A percentile compares a stretch with the other conserved stretches of the same genome.
phyloP scores from a whole-genome alignment of 2,888 invertebrate species.

The Holacanthella duospinosa region DNA sequence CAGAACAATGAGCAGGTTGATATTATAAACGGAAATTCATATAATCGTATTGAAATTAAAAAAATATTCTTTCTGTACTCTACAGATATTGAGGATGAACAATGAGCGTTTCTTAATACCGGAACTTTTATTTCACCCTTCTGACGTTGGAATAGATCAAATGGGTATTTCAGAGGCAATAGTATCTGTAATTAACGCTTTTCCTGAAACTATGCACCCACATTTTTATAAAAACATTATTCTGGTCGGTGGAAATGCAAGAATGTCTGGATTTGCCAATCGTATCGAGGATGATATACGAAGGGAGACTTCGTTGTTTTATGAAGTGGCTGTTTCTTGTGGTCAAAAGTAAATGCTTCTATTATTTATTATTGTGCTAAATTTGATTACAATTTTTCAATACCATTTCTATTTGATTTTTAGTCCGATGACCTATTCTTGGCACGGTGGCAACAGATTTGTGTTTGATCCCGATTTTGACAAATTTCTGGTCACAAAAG shows the following conservation, averaged over 20 bases:
- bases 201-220: conserved; percentile 62
- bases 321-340: conserved; percentile 59
- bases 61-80: not conserved
- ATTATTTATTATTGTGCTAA: conserved; percentile 6
- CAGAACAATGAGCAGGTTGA: conserved; percentile 44
- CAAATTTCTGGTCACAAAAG: conserved; percentile 56
- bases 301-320: conserved; percentile 63
- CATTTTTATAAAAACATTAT: conserved; percentile 72
- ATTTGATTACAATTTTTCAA: too few relatives aligned
- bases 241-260: conserved; percentile 67
- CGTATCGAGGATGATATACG: conserved; percentile 67
- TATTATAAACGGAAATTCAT: not conserved
- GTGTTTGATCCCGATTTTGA: conserved; percentile 60
- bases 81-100: conserved; percentile 72
- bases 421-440: conserved; percentile 72
- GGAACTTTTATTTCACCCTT: conserved; percentile 86
- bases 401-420: conserved; percentile 33
- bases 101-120: conserved; percentile 93
- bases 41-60: not conserved
- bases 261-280: conserved; percentile 74
- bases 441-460: conserved; percentile 75
- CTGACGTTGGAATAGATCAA: conserved; percentile 79
- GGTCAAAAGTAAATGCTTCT: conserved; percentile 52
- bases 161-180: conserved; percentile 90
- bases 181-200: conserved; percentile 60